Conservation (phyloP, 2,888 invertebrate species). For the Brachypterus glaber region DNA sequence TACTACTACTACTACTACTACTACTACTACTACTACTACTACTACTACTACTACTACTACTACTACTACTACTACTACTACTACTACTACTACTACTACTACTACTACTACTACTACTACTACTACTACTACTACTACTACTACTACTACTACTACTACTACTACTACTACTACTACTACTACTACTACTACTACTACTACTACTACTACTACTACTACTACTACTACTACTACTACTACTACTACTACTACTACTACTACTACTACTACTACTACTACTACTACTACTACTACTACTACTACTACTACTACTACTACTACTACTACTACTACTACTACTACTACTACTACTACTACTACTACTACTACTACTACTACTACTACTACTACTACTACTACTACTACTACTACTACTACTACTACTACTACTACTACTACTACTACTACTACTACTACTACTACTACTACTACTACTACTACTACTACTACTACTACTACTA, state of each 20-base stretch:
- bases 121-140: slow-evolving; percentile 2
- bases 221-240: slow-evolving; percentile 2
- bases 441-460: slow-evolving; percentile 2
- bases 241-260: slow-evolving; percentile 2
- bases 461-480: slow-evolving; percentile 2
- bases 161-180: slow-evolving; percentile 2
- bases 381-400: slow-evolving; percentile 2
- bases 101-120: slow-evolving; percentile 1
- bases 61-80: slow-evolving; percentile 2
- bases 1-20: slow-evolving; percentile 2
- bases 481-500: slow-evolving; percentile 2
- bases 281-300: slow-evolving; percentile 1
- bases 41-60: slow-evolving; percentile 2
- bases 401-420: slow-evolving; percentile 2
- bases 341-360: slow-evolving; percentile 2
- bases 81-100: slow-evolving; percentile 2
- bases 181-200: slow-evolving; percentile 2
- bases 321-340: slow-evolving; percentile 2
- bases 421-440: slow-evolving; percentile 1
- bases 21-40: slow-evolving; percentile 2
- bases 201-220: slow-evolving; percentile 2
- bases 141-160: slow-evolving; percentile 2
- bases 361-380: slow-evolving; percentile 2
- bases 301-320: slow-evolving; percentile 2
- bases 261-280: slow-evolving; percentile 2